These are phyloP conservation scores for Calameuta idolon DNA, from an alignment of 2,888 invertebrate genomes.

Conservation along the genomic window DNA sequence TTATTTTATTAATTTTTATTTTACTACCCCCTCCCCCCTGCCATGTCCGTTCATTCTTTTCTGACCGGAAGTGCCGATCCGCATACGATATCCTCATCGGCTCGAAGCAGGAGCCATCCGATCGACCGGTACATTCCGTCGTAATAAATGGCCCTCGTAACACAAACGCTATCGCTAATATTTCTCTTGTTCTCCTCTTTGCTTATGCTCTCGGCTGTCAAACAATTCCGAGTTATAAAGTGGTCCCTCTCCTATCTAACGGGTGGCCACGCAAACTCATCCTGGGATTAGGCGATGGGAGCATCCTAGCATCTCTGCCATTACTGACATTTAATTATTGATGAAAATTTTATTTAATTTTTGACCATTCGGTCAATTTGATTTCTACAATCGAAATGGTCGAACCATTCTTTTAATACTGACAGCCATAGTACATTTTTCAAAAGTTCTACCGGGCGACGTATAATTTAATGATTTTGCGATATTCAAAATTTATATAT, in stretches of 20 bases:
- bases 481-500: not conserved
- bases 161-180: slow-evolving; percentile 16
- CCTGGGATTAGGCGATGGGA: not conserved
- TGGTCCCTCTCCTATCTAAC: slow-evolving; percentile 14
- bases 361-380: too few species aligned
- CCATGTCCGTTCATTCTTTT: not conserved
- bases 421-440: not conserved
- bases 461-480: not conserved
- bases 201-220: slow-evolving; percentile 22
- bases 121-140: slow-evolving; percentile 8
- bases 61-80: not conserved
- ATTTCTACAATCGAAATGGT: too few species aligned
- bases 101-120: not conserved
- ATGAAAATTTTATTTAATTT: not conserved
- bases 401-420: too few species aligned
- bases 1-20: not conserved
- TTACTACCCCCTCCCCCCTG: not conserved
- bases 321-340: not conserved
- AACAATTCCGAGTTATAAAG: slow-evolving; percentile 25
- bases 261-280: not conserved
- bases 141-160: slow-evolving; percentile 18
- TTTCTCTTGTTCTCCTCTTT: slow-evolving; percentile 21
- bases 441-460: not conserved
- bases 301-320: not conserved
- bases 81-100: not conserved